Percentiles rank a stretch among this genome's conserved stretches.
These are phyloP conservation scores for Chloroceryle amazona DNA, from an alignment of 2,797 vertebrate genomes.

Conservation along the genomic window DNA sequence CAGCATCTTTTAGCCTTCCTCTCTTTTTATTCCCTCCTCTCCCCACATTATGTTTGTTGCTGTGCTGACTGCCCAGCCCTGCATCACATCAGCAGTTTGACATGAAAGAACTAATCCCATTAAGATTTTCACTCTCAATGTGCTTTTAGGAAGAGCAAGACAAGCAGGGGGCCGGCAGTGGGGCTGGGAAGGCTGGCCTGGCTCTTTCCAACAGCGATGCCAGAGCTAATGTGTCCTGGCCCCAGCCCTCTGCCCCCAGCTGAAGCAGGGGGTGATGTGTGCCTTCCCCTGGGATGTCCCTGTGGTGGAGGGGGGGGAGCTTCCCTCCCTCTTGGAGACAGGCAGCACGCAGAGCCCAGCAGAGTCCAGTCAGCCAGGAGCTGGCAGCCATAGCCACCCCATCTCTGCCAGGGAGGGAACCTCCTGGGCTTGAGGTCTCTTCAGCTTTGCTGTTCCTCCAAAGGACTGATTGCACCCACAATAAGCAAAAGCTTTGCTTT, in stretches of 20 bases:
- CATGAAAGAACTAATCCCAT: neutral
- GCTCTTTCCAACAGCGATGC: neutral
- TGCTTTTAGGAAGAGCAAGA: neutral
- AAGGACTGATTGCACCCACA: neutral
- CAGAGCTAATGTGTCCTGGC: neutral
- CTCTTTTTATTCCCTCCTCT: neutral
- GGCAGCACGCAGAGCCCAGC: neutral
- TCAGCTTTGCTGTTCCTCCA: neutral
- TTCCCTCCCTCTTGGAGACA: neutral
- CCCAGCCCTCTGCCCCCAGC: neutral
- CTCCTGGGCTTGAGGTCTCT: neutral
- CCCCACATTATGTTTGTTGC: neutral
- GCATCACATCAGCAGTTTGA: neutral
- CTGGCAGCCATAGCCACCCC: neutral
- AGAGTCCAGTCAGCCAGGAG: neutral
- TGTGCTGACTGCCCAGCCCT: neutral
- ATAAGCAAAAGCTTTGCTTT: neutral
- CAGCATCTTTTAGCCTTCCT: neutral
- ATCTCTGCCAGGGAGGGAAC: neutral
- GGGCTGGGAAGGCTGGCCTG: neutral
- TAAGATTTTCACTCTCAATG: neutral
- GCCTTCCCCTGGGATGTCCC: neutral
- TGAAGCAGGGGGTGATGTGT: neutral
- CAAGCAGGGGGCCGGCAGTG: neutral
- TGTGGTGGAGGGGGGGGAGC: neutral